These are phyloP conservation scores for Mimas tiliae DNA, from an alignment of 2,888 invertebrate species.

Conservation along the genomic window DNA sequence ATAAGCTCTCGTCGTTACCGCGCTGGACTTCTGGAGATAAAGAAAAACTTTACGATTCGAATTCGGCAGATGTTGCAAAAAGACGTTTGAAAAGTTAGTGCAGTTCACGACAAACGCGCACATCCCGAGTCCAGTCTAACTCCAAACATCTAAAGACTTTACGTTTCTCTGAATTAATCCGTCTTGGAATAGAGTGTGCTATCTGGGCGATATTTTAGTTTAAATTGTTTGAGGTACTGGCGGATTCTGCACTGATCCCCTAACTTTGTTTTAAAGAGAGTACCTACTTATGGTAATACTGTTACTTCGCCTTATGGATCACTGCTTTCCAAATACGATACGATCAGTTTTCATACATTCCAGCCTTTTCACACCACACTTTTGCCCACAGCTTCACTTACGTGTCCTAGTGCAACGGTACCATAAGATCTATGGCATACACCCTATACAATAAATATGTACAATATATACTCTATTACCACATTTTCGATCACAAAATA, in stretches of 20 bases:
- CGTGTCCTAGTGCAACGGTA: too few relatives aligned
- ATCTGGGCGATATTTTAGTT: conserved; percentile 21
- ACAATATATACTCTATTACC: too few relatives aligned
- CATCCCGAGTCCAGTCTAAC: conserved; percentile 45
- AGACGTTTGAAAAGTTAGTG: conserved; percentile 58
- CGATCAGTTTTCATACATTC: background rate
- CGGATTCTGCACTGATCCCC: conserved; percentile 6
- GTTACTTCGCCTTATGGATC: background rate
- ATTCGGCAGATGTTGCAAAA: conserved; percentile 70
- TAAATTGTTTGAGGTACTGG: conserved; percentile 26
- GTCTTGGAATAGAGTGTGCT: conserved; percentile 16
- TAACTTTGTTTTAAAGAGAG: conserved; percentile 17
- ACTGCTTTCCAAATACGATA: background rate
- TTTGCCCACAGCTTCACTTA: too few relatives aligned
- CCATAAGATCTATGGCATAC: too few relatives aligned
- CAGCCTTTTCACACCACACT: too few relatives aligned
- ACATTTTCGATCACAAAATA: too few relatives aligned
- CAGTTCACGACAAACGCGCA: conserved; percentile 49
- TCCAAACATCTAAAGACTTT: conserved; percentile 55
- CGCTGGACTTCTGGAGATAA: conserved; percentile 65
- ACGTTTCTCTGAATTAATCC: conserved; percentile 36
- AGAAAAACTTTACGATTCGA: conserved; percentile 70
- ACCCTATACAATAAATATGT: too few relatives aligned
- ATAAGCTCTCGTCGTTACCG: conserved; percentile 63
- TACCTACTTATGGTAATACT: background rate